Evolutionary conservation across 2,888 invertebrate species (phyloP), one percentile per base, ranked within the genome.

Genomic region (Dromius quadrimaculatus): DNA sequence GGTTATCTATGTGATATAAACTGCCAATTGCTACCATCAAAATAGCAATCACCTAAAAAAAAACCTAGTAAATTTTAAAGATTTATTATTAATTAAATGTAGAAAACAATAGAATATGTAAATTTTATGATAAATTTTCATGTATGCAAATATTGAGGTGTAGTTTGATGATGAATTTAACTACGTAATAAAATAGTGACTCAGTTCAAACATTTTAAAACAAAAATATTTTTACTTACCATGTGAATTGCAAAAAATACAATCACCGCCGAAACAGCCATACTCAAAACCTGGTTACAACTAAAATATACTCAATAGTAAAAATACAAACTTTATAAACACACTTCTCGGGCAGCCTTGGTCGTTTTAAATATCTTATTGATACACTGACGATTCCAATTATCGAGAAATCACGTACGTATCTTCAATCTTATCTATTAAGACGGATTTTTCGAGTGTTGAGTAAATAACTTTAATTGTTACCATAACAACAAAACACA

Each of bases 1-100:
- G n/a, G 20, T 36, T 59, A 19, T 59, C 59, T 8, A 19, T 11
- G 19, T 59, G 59, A 20, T 59, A 59, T 15, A 36, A 20, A n/a
- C n/a, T 20, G 1, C 34, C 59, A 11, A 36, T 36, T 3, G 15
- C 9, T 0, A 59, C 36, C 36, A 59, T 36, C n/a, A 36, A n/a
- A 11, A 59, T 20, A 20, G 36, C 34, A 5, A 59, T 20, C 11
- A 59, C 2, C 59, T 59, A 2, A 17, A 36, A 59, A 2, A 32
- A 32, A 6, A 6, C 9, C 2, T 38, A n/a, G n/a, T 38, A 38
- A 3, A 38, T 38, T 38, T 38, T 28, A 28, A 5, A 28, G 6
- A 5, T 28, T 28, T 28, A 28, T 5, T 3, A 3, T 28, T 28
- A 28, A 28, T 28, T 28, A 8, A 3, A 3, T 3, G 6, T 28